Evolutionary conservation across 2,113 vertebrate species (phyloP), one percentile per base, ranked within the genome.

Genomic region (Lycaon pictus): DNA sequence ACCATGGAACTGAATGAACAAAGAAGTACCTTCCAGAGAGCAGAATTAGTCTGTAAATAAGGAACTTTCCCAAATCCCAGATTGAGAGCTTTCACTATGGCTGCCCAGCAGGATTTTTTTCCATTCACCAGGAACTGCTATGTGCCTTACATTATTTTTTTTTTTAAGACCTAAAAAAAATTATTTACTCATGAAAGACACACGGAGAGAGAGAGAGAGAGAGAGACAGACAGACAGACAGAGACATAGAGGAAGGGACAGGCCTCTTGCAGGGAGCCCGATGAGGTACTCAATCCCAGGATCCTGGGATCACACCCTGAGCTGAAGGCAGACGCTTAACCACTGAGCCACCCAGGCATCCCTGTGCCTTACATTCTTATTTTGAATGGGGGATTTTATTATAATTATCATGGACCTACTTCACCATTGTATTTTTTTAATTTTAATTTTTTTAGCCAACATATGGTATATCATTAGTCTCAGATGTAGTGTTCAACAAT

Each of bases 341-440:
- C 43, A 43, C 43, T 43, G 43, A 43, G 43, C 43, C 43, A 43
- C 43, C 43, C 43, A 43, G 43, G 43, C 43, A 43, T 43, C 43
- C 43, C 7, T 65, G 63, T 17, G 20, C 35, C 48, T 90, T 48
- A 74, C 3, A 60, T 65, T 69, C 13, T 29, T 91, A 62, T 77
- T 83, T 74, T 77, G 27, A 86, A 69, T 16, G 17, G 15, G 25
- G 43, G 51, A 90, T 81, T 93, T 95, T 81, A 85, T 89, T 85
- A n/a, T 25, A 72, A 81, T n/a, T 89, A 56, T 85, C 23, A 37
- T 60, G 17, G 43, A 13, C 10, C n/a, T 80, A 60, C 22, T 43
- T 93, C 32, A 65, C 43, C 5, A 53, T 74, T 58, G 15, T 23
- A 17, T 81, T 43, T 43, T 43, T 43, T 43, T 43, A 43, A 43